Evolutionary conservation across 2,113 vertebrate genomes (phyloP).

Genomic region (Phaetusa simplex): DNA sequence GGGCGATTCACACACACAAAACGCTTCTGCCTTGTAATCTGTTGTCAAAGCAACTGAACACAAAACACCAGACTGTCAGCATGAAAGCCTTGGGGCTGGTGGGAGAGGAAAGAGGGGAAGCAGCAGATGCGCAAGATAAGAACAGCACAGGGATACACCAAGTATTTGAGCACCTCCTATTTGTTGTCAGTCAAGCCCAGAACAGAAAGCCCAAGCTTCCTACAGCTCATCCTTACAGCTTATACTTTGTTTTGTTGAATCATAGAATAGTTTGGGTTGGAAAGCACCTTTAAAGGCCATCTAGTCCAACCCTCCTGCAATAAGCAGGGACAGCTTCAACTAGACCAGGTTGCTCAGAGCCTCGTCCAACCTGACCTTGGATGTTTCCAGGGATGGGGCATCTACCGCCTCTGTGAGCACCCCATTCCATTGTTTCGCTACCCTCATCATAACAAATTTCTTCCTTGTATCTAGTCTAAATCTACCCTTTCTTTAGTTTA

Average conservation of each 20-base stretch:
- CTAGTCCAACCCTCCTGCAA: background rate
- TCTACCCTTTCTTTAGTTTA: background rate
- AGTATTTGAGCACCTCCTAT: background rate
- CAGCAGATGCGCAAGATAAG: background rate
- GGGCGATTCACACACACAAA: rapidly evolving
- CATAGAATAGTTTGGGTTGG: background rate
- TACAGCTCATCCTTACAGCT: background rate
- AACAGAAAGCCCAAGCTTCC: background rate
- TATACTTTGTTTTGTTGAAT: background rate
- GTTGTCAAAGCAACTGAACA: slow-evolving; percentile 18
- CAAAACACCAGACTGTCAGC: background rate
- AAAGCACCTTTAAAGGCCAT: background rate
- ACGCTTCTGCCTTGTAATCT: background rate
- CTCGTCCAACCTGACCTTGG: rapidly evolving
- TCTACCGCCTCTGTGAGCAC: background rate
- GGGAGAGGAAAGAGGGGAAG: background rate
- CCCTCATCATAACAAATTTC: rapidly evolving
- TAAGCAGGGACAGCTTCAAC: background rate
- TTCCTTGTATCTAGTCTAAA: background rate
- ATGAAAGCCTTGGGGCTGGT: background rate
- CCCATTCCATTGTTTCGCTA: background rate
- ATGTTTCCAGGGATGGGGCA: background rate
- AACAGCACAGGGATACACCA: background rate
- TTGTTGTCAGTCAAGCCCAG: background rate
- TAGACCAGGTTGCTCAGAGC: background rate